Evolutionary conservation across 2,888 invertebrate species (phyloP).

Genomic region (Drosophila anomalata): DNA sequence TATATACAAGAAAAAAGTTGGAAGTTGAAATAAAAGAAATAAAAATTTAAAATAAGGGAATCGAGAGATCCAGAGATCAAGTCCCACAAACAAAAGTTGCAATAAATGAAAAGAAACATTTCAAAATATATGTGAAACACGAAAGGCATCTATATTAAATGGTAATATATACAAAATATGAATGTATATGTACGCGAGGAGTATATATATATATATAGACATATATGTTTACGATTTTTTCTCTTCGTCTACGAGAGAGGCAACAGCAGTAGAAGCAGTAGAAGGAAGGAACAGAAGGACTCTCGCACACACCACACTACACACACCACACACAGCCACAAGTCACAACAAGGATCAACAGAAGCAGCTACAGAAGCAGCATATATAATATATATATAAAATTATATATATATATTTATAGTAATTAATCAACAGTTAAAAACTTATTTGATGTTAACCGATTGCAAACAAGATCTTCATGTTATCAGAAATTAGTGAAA

Average conservation of each 20-base stretch:
- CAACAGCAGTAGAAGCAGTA: not conserved
- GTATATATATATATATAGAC: slow-evolving; percentile 14
- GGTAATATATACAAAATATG: slow-evolving; percentile 23
- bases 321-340: slow-evolving; percentile 6
- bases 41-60: not conserved
- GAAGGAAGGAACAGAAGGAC: not conserved
- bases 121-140: slow-evolving; percentile 11
- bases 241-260: slow-evolving; percentile 13
- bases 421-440: slow-evolving; percentile 42
- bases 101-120: slow-evolving; percentile 4
- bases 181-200: slow-evolving; percentile 15
- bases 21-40: not conserved
- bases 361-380: slow-evolving; percentile 8
- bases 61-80: not conserved
- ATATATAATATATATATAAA: slow-evolving; percentile 9
- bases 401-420: slow-evolving; percentile 17
- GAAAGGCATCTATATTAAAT: slow-evolving; percentile 20
- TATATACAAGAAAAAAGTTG: not conserved
- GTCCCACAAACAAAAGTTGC: slow-evolving; percentile 6
- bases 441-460: slow-evolving; percentile 49
- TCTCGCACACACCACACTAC: not conserved
- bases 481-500: slow-evolving; percentile 42
- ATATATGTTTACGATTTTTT: slow-evolving; percentile 21
- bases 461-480: slow-evolving; percentile 44
- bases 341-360: slow-evolving; percentile 32